Base-by-base conservation (phyloP, 1,140 invertebrate species). In the Eubasilissa regina region DNA sequence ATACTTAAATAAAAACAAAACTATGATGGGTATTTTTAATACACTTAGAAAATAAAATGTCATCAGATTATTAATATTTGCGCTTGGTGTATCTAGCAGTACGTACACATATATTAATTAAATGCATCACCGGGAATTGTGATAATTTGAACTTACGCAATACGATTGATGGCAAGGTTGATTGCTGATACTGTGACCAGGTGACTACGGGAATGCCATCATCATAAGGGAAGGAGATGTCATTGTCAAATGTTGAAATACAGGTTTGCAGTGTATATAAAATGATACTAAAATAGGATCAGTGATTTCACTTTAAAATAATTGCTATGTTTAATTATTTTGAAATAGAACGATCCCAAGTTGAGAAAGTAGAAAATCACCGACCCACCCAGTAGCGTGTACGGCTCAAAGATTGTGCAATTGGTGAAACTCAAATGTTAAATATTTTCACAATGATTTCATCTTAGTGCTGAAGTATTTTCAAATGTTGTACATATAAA, bases 131-230 rank as follows among this genome's bases (percentile, higher is more conserved):
- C 21, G 64, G 64, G 44, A 47, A 45, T 66, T 70, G 72, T 78
- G 80, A 80, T 35, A 55, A 51, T 80, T 77, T 85, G 89, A 88
- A 96, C 94, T 95, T 96, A 96, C 94, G 94, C 94, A 90, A 96
- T 96, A 91, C 94, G 91, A 92, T 95, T 95, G 91, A 96, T 92
- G 91, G 94, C 94, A 89, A 95, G 93, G 92, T 95, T 95, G 90
- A 96, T 94, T 89, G 94, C 93, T 86, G 94, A 95, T 90, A 96
- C 93, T 90, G 94, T 95, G 92, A 94, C 94, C 91, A 95, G 93
- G 93, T 95, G 94, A 93, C 94, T 95, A 93, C 87, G 91, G 85
- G 87, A 86, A 79, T 80, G 81, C 79, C 81, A 83, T 75, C 77
- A 73, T 73, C 51, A 73, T 55, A 47, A 25, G 66, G 68, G 48